Evolutionary conservation across 2,113 vertebrate species (phyloP), one percentile per base, ranked within the genome.

Genomic region (Acinonyx jubatus): DNA sequence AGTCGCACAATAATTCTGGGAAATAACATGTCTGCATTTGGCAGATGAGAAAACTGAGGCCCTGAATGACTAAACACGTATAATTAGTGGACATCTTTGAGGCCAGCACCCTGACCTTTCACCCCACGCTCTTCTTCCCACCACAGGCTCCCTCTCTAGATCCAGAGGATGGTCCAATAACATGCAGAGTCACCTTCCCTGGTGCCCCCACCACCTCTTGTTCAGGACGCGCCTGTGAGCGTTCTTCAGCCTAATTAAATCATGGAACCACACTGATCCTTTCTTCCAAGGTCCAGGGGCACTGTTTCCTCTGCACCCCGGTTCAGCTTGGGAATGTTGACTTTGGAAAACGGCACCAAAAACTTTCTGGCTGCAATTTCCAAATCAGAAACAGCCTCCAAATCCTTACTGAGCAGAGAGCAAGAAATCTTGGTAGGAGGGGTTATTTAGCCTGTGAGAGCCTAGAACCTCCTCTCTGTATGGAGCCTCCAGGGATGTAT

Each of bases 241-340:
- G 94, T 98, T 98, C 94, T 96, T 97, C 79, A 25, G 38, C 57
- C 92, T 98, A 98, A 98, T 96, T 96, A 92, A 97, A 97, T 97
- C 95, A 98, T 88, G 94, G 97, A 97, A 92, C 48, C 95, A 96
- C 94, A 97, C 94, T 90, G 97, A 96, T 97, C 76, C 52, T 96
- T 96, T 90, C 89, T 96, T 98, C 96, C 90, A 81, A 95, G 80
- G 90, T 96, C 97, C 71, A 21, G 96, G 88, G 94, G 57, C 95
- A 96, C 83, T 90, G 76, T 88, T 97, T 97, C 95, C 95, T 97
- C 92, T 90, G 73, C 55, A 92, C 57, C 41, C 78, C 16, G 68
- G 96, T 79, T 95, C 83, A 92, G 90, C 96, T 96, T 97, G 95
- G 92, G 94, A 98, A 98, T 98, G 96, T 97, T 98, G 97, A 98